phyloP scores from a whole-genome alignment of 2,113 vertebrate genomes.

The Gnathonemus longibarbis region DNA sequence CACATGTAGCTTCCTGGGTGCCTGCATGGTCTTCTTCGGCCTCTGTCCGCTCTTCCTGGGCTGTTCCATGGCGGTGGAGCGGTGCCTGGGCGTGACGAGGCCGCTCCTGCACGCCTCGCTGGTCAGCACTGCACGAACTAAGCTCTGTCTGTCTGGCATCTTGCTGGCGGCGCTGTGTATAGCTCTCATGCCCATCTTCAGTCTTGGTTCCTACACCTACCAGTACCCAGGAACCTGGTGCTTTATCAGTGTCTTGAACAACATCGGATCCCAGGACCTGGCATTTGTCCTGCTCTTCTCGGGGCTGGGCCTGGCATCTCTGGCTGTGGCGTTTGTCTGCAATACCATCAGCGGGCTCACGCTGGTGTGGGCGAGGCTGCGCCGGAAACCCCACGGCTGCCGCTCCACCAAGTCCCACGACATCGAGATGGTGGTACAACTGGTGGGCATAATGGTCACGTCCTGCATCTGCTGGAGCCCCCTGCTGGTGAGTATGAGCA shows the following conservation, averaged over 20 bases:
- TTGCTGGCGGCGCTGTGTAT: conserved; percentile 65
- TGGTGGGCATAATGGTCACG: conserved; percentile 79
- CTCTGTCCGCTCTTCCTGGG: conserved; percentile 80
- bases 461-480: conserved; percentile 86
- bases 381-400: conserved; percentile 52
- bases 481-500: conserved; percentile 67
- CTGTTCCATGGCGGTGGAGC: conserved; percentile 78
- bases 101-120: conserved; percentile 70
- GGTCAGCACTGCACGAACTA: conserved; percentile 65
- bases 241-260: conserved; percentile 65
- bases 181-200: conserved; percentile 68
- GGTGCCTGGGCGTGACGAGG: conserved; percentile 75
- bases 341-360: conserved; percentile 77
- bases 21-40: conserved; percentile 84
- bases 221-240: conserved; percentile 80
- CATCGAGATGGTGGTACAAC: conserved; percentile 85
- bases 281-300: conserved; percentile 72
- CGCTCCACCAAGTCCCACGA: conserved; percentile 67
- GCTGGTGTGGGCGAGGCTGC: conserved; percentile 68
- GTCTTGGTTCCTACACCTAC: conserved; percentile 67
- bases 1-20: conserved; percentile 75
- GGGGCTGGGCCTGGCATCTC: conserved; percentile 65
- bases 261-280: conserved; percentile 52
- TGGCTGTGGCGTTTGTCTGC: conserved; percentile 68
- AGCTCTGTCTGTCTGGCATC: conserved; percentile 56